Evolutionary conservation across 2,888 invertebrate genomes (phyloP).

Genomic region (Nymphalis c-album): DNA sequence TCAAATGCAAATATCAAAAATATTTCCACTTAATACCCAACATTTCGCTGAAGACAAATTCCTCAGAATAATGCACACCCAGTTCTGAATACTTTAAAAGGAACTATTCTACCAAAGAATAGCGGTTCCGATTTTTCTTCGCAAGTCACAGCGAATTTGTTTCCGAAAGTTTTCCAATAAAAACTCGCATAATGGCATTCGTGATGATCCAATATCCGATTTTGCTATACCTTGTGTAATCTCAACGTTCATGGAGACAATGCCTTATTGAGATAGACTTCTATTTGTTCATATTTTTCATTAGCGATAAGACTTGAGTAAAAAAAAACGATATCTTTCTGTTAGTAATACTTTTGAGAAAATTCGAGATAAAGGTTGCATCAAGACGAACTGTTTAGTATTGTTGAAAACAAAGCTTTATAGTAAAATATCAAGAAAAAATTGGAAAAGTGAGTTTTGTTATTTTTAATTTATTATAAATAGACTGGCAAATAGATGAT

Average conservation of each 20-base stretch:
- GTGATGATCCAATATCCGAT: slow-evolving; percentile 44
- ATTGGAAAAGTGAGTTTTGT: no score
- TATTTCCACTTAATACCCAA: slow-evolving; percentile 4
- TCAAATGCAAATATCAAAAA: not conserved
- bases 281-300: slow-evolving; percentile 10
- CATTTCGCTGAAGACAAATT: not conserved
- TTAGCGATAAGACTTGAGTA: not conserved
- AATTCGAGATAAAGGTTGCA: not conserved
- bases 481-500: no score
- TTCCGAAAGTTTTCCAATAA: slow-evolving; percentile 60
- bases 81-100: slow-evolving; percentile 17
- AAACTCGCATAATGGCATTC: slow-evolving; percentile 52
- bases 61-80: slow-evolving; percentile 15
- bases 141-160: slow-evolving; percentile 35
- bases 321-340: not conserved
- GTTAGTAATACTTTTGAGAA: not conserved
- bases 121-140: slow-evolving; percentile 26
- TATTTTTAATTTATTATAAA: no score
- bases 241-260: slow-evolving; percentile 8
- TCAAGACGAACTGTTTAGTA: no score
- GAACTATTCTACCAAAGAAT: slow-evolving; percentile 16
- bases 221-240: slow-evolving; percentile 18
- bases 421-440: no score
- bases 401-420: no score
- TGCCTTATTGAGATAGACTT: slow-evolving; percentile 4